These are phyloP conservation scores for Syrista parreyssii DNA, from an alignment of 2,888 invertebrate genomes.

Conservation along the genomic window DNA sequence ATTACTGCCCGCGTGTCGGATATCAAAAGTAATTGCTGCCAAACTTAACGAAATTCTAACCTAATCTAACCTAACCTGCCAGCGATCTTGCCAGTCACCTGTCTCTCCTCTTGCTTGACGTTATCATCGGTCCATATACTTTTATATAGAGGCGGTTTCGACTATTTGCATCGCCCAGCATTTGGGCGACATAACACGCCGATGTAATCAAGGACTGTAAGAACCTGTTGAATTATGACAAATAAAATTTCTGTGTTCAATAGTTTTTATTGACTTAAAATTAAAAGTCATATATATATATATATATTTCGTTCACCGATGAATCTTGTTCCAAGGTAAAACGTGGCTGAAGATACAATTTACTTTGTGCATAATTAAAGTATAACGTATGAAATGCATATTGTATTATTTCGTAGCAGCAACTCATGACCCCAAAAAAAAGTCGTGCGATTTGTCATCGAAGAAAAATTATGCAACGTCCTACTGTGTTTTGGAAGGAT, in stretches of 20 bases:
- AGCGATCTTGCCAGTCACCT: neutral
- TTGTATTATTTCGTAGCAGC: neutral
- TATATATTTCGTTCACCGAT: no score
- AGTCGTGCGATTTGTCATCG: neutral
- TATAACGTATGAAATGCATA: neutral
- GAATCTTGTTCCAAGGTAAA: neutral
- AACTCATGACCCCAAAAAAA: neutral
- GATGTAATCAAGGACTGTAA: neutral
- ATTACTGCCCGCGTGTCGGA: slow-evolving; percentile 63
- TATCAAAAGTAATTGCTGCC: slow-evolving; percentile 65
- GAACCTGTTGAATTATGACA: neutral
- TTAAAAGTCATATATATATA: no score
- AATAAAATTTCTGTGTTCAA: neutral
- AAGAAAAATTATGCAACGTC: neutral
- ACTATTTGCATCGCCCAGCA: neutral
- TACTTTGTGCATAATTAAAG: neutral
- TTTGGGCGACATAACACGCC: neutral
- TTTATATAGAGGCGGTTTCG: neutral
- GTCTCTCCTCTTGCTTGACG: neutral
- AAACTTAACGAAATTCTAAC: slow-evolving; percentile 61
- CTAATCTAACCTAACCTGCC: neutral
- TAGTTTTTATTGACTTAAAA: no score
- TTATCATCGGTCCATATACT: neutral
- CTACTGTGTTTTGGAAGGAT: neutral
- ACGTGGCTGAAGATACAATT: neutral